Conservation (phyloP, 2,888 invertebrate species). For the Perizoma flavofasciatum region DNA sequence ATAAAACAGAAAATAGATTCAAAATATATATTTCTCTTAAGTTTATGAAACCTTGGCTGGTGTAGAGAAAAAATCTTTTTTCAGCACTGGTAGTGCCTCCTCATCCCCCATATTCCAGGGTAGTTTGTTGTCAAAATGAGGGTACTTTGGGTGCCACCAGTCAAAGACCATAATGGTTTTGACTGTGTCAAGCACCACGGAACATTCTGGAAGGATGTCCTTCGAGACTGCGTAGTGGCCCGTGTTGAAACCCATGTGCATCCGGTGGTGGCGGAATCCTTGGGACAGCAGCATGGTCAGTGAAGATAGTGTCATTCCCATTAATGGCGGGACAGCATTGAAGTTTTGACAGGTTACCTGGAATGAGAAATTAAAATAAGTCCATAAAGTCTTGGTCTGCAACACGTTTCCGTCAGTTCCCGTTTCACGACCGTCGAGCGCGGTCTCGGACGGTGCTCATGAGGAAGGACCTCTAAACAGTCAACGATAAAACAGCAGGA, state of each 20-base stretch:
- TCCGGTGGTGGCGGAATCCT: constrained; percentile 78
- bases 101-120: constrained; percentile 54
- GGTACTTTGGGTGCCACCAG: constrained; percentile 62
- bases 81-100: constrained; percentile 57
- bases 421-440: too few species aligned
- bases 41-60: constrained; percentile 38
- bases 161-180: constrained; percentile 58
- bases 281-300: constrained; percentile 81
- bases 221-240: constrained; percentile 55
- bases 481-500: too few species aligned
- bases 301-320: constrained; percentile 84
- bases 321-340: constrained; percentile 82
- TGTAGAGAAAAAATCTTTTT: constrained; percentile 58
- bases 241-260: constrained; percentile 80
- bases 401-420: too few species aligned
- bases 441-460: too few species aligned
- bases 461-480: too few species aligned
- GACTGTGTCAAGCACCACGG: constrained; percentile 63
- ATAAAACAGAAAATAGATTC: constrained; percentile 14
- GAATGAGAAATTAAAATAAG: constrained; percentile 31
- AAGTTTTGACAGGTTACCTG: constrained; percentile 84
- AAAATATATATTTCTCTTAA: constrained; percentile 37
- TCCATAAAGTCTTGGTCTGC: too few species aligned
- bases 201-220: constrained; percentile 59
- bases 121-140: constrained; percentile 55